A percentile compares a stretch with the other conserved stretches of the same genome.
Conservation (phyloP, 2,797 vertebrate genomes). For the Cryptoprocta ferox region DNA sequence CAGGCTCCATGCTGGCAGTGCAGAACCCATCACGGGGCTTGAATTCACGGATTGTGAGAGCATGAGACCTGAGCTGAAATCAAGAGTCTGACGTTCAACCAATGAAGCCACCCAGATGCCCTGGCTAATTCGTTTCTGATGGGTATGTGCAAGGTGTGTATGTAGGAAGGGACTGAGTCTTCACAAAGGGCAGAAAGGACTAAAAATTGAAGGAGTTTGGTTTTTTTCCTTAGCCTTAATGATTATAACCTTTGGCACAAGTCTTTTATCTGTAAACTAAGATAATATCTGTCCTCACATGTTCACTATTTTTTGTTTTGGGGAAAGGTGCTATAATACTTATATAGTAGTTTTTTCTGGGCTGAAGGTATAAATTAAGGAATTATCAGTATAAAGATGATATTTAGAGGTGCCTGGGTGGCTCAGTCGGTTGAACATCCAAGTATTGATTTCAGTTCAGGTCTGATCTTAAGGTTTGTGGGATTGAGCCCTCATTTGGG, state of each 20-base stretch:
- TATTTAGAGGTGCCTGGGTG: neutral
- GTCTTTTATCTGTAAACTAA: slow-evolving; percentile 26
- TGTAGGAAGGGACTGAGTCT: neutral
- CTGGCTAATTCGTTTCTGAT: neutral
- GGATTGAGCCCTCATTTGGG: no score
- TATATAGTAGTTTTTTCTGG: neutral
- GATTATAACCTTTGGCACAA: neutral
- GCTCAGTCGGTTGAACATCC: no score
- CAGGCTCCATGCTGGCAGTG: no score
- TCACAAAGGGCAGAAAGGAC: slow-evolving; percentile 8
- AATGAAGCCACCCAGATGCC: no score
- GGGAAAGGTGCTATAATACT: neutral
- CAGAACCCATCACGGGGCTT: no score
- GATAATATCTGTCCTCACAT: neutral
- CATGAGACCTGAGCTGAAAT: no score
- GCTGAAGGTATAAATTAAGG: neutral
- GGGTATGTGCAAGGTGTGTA: neutral
- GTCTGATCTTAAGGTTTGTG: no score
- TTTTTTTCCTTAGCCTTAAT: neutral
- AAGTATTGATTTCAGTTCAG: no score
- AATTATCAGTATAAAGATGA: neutral
- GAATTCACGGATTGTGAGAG: no score
- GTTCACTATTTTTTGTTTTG: slow-evolving; percentile 27
- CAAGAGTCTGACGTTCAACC: no score
- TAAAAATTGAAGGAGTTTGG: neutral